Evolutionary conservation across 2,113 vertebrate genomes (phyloP).

Genomic region (Atlantisia rogersi): DNA sequence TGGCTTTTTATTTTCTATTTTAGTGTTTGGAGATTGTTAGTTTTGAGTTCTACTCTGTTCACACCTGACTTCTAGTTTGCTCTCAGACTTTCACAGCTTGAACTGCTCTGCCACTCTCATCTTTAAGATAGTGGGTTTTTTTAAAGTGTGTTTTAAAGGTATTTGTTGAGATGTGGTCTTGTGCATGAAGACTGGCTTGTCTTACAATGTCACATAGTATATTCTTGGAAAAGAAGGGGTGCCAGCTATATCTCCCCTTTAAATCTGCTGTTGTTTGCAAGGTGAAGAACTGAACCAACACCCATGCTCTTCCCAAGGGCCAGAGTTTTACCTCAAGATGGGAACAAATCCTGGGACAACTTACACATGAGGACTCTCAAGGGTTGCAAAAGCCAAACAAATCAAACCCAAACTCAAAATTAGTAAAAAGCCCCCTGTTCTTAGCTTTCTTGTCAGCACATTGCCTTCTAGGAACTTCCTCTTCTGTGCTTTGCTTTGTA

Average conservation of each 20-base stretch:
- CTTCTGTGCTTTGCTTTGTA: background rate
- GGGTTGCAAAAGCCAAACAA: background rate
- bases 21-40: background rate
- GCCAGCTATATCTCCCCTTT: background rate
- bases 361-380: background rate
- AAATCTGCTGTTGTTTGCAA: background rate
- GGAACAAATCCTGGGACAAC: background rate
- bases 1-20: background rate
- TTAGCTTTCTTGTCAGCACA: background rate
- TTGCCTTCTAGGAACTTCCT: background rate
- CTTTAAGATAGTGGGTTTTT: background rate
- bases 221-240: background rate
- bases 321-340: background rate
- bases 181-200: background rate
- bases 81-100: background rate
- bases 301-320: background rate
- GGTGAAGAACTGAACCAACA: background rate
- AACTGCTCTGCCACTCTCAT: background rate
- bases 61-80: background rate
- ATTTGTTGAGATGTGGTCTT: background rate
- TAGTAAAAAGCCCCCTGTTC: background rate
- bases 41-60: background rate
- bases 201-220: background rate
- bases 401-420: background rate
- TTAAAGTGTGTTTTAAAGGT: background rate